phyloP scores from a whole-genome alignment of 2,888 invertebrate species.

The Geophilus truncorum region DNA sequence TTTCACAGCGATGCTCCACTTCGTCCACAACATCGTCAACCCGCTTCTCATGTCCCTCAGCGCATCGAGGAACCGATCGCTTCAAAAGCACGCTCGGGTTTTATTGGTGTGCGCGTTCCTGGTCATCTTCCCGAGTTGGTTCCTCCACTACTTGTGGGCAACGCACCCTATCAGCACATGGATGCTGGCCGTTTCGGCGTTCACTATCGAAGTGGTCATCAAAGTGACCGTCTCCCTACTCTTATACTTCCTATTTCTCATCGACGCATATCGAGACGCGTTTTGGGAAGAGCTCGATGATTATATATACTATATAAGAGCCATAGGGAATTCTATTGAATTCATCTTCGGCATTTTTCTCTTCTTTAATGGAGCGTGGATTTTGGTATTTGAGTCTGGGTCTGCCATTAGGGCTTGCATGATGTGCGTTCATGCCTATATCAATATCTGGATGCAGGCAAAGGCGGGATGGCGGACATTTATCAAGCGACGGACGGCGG shows the following conservation, averaged over 20 bases:
- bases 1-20: slow-evolving; percentile 83
- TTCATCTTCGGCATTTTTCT: slow-evolving; percentile 90
- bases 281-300: slow-evolving; percentile 94
- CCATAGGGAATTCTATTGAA: slow-evolving; percentile 88
- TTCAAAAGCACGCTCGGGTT: slow-evolving; percentile 70
- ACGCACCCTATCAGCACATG: slow-evolving; percentile 79
- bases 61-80: slow-evolving; percentile 56
- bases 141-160: slow-evolving; percentile 77
- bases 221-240: slow-evolving; percentile 82
- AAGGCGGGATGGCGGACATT: slow-evolving; percentile 85
- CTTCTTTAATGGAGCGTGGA: slow-evolving; percentile 91
- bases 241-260: slow-evolving; percentile 79
- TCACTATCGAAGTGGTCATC: slow-evolving; percentile 86
- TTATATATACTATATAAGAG: slow-evolving; percentile 87
- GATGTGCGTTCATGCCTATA: slow-evolving; percentile 97
- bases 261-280: slow-evolving; percentile 77
- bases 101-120: slow-evolving; percentile 76
- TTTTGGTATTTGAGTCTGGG: slow-evolving; percentile 87
- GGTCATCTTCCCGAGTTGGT: slow-evolving; percentile 68
- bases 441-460: slow-evolving; percentile 88
- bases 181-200: slow-evolving; percentile 87
- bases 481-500: slow-evolving; percentile 82
- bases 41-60: slow-evolving; percentile 81
- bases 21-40: slow-evolving; percentile 84
- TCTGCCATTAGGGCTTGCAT: slow-evolving; percentile 88